Conservation (phyloP, 1,140 invertebrate genomes). For the Drosophila setifemur region DNA sequence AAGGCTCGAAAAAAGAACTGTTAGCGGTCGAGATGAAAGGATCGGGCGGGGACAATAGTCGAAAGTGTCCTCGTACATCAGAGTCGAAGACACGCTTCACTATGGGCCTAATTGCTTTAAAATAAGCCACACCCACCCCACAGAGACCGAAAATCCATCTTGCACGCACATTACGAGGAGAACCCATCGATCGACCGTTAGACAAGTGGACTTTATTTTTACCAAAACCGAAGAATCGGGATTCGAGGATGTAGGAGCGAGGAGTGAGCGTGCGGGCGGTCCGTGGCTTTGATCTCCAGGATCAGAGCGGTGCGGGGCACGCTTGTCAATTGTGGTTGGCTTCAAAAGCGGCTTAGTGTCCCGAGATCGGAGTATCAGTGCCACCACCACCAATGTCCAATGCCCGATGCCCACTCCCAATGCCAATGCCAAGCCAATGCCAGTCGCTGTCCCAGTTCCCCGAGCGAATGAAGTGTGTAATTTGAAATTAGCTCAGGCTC, state of each 20-base stretch:
- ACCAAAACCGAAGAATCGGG: not conserved
- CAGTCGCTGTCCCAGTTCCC: conserved; percentile 32
- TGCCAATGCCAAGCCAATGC: not conserved
- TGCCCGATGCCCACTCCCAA: not conserved
- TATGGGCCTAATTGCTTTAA: conserved; percentile 74
- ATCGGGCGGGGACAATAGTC: conserved; percentile 22
- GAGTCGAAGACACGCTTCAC: conserved; percentile 68
- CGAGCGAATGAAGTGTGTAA: conserved; percentile 76
- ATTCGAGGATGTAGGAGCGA: not conserved
- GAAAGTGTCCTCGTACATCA: conserved; percentile 75
- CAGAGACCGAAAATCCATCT: conserved; percentile 73
- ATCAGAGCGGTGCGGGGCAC: conserved; percentile 47
- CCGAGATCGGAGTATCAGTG: not conserved
- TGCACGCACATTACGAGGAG: conserved; percentile 67
- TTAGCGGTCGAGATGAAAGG: conserved; percentile 66
- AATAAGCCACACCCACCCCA: conserved; percentile 75
- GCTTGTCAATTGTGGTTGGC: conserved; percentile 76
- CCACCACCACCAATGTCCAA: not conserved
- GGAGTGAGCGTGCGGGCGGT: conserved; percentile 42
- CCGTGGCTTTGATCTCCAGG: conserved; percentile 66
- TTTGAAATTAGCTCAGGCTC: conserved; percentile 75
- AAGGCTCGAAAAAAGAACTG: conserved; percentile 36
- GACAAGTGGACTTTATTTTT: conserved; percentile 16
- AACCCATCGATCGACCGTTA: conserved; percentile 46
- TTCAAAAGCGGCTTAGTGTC: conserved; percentile 58